Percentiles rank a stretch among this genome's conserved stretches.
Conservation (phyloP, 1,140 invertebrate species). For the Manduca sexta region DNA sequence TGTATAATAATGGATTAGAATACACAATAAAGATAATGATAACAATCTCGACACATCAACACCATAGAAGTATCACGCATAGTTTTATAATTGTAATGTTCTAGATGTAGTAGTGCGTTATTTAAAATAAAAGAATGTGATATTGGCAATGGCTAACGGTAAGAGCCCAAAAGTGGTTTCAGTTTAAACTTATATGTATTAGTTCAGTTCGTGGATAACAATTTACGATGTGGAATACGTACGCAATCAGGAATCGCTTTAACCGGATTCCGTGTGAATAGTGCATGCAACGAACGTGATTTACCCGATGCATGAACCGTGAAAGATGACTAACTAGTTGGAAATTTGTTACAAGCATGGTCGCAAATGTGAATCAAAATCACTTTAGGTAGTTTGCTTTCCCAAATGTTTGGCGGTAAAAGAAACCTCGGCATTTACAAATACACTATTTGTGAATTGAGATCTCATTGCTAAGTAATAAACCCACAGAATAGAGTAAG, state of each 20-base stretch:
- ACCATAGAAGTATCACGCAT: no score
- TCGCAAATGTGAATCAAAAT: neutral
- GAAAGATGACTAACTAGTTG: conserved; percentile 6
- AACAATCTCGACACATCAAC: no score
- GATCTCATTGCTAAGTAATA: no score
- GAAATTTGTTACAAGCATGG: conserved; percentile 1
- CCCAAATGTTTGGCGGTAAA: no score
- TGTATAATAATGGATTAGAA: no score
- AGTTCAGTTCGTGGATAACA: conserved; percentile 16
- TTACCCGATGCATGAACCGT: conserved; percentile 16
- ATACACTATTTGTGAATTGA: no score
- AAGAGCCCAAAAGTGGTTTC: conserved; percentile 3
- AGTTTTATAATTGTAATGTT: no score
- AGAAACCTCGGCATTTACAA: no score
- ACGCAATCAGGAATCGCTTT: conserved; percentile 43
- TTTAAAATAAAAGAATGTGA: no score
- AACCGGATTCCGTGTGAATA: conserved; percentile 33
- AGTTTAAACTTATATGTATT: conserved; percentile 11
- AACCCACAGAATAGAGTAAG: no score
- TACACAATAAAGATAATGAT: no score
- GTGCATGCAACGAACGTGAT: conserved; percentile 32
- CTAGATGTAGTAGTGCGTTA: no score
- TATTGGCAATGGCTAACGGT: neutral
- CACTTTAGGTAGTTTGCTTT: neutral
- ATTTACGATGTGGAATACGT: conserved; percentile 32